phyloP scores from a whole-genome alignment of 2,797 vertebrate genomes.

The Sebastes dallii region DNA sequence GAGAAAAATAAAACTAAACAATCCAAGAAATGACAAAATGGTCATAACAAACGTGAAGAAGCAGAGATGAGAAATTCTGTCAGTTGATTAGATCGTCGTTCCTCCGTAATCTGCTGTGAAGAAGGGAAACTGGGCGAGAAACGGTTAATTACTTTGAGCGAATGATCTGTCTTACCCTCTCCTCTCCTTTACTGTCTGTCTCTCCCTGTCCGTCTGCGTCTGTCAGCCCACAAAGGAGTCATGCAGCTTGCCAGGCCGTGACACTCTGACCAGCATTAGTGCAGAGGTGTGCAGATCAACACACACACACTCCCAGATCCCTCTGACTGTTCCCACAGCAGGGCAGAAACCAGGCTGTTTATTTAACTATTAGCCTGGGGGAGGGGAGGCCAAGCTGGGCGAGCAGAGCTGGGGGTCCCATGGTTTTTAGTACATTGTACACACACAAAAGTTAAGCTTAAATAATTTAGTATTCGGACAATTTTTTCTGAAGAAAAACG shows the following conservation, averaged over 20 bases:
- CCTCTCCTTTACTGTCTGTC: slow-evolving; percentile 21
- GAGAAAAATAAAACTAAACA: not conserved
- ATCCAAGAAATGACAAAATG: not conserved
- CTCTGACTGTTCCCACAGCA: slow-evolving; percentile 60
- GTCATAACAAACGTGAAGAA: not conserved
- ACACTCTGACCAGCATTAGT: slow-evolving; percentile 50
- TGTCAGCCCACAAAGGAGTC: slow-evolving; percentile 47
- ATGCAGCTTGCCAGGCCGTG: slow-evolving; percentile 43
- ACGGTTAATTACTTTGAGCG: slow-evolving; percentile 54
- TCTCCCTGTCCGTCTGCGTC: slow-evolving; percentile 38
- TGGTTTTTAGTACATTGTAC: slow-evolving; percentile 27
- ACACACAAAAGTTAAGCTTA: not conserved
- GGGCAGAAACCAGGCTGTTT: slow-evolving; percentile 71
- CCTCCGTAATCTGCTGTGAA: not conserved
- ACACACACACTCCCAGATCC: slow-evolving; percentile 42
- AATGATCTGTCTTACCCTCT: slow-evolving; percentile 42
- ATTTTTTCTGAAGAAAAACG: not conserved
- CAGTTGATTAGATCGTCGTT: not conserved
- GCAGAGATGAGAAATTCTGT: not conserved
- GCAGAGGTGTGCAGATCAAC: slow-evolving; percentile 38
- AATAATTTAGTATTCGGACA: not conserved
- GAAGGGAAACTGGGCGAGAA: slow-evolving; percentile 29
- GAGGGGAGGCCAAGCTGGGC: slow-evolving; percentile 38
- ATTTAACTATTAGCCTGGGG: slow-evolving; percentile 68
- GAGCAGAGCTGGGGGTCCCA: slow-evolving; percentile 1